Conservation (phyloP, 1,140 invertebrate species). For the Cryptotermes secundus region DNA sequence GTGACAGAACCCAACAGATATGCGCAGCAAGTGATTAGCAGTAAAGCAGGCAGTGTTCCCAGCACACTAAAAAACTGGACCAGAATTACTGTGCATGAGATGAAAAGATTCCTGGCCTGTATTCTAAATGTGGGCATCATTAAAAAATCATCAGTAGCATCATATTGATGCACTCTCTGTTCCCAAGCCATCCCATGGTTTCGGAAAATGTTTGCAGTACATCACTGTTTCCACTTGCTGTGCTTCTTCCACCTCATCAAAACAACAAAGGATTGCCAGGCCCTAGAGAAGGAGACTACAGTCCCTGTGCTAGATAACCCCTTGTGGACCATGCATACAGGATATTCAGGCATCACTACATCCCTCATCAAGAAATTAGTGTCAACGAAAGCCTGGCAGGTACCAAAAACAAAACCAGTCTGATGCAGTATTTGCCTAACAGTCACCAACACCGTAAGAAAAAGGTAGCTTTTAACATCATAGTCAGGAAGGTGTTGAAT, state of each 20-base stretch:
- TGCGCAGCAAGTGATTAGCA: background rate
- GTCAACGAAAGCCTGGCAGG: background rate
- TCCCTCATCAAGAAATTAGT: background rate
- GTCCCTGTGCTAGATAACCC: background rate
- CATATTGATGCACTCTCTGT: background rate
- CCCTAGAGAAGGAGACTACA: background rate
- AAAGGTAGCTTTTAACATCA: too few relatives aligned
- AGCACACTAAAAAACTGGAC: background rate
- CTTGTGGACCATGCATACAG: background rate
- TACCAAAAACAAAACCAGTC: too few relatives aligned
- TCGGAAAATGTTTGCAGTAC: background rate
- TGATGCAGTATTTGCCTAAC: too few relatives aligned
- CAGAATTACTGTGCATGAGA: background rate
- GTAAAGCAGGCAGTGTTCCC: background rate
- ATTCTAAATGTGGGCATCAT: background rate
- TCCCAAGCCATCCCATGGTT: background rate
- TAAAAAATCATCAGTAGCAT: background rate
- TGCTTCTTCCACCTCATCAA: background rate
- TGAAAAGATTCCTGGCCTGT: background rate
- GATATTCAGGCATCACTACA: background rate
- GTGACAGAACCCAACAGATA: background rate
- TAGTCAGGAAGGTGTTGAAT: too few relatives aligned
- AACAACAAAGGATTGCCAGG: background rate
- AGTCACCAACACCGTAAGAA: too few relatives aligned
- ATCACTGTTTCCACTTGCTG: background rate